phyloP scores from a whole-genome alignment of 2,888 invertebrate genomes.

The Odontocolon sp. region DNA sequence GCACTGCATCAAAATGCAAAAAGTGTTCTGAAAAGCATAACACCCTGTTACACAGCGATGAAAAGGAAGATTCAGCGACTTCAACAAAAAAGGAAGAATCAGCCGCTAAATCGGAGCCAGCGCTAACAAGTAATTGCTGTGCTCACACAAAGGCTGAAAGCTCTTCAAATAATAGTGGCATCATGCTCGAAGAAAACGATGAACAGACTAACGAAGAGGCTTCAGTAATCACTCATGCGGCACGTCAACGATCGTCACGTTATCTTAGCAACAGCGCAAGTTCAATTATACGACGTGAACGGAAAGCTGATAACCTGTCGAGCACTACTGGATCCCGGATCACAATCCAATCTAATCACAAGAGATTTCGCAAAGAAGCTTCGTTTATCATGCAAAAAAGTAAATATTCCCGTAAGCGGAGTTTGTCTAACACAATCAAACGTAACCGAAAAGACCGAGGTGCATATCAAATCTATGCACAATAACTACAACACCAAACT shows the following conservation, averaged over 20 bases:
- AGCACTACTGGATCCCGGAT: conserved; percentile 60
- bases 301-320: conserved; percentile 53
- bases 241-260: conserved; percentile 24
- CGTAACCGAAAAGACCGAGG: conserved; percentile 1
- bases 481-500: conserved; percentile 43
- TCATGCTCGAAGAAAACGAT: neutral
- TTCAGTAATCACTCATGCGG: neutral
- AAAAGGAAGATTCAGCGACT: neutral
- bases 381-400: conserved; percentile 18
- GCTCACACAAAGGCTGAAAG: too few species aligned
- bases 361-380: conserved; percentile 24
- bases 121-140: neutral
- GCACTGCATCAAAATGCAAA: conserved; percentile 54
- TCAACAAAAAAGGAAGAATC: neutral
- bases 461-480: conserved; percentile 37
- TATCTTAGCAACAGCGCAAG: conserved; percentile 56
- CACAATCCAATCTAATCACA: conserved; percentile 59
- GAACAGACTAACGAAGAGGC: neutral
- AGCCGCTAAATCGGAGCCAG: neutral
- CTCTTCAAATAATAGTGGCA: too few species aligned
- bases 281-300: conserved; percentile 35
- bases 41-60: conserved; percentile 36
- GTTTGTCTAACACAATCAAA: conserved; percentile 10
- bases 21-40: conserved; percentile 57
- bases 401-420: conserved; percentile 44